Base-by-base conservation (phyloP, 2,888 invertebrate species). In the Herminia tarsipennalis region DNA sequence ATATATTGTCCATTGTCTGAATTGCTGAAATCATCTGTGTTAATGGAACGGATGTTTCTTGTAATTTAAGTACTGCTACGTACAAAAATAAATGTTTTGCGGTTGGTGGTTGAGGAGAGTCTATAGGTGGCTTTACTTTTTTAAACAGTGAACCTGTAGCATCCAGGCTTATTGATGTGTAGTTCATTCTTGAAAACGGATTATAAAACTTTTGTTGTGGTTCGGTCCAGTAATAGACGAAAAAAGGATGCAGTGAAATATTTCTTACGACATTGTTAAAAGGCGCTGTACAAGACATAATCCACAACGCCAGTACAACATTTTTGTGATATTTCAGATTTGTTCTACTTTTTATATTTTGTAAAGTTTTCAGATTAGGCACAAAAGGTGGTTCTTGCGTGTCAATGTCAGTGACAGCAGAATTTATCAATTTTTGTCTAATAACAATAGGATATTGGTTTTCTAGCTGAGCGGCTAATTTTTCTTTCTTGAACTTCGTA, bases 241-340 rank as follows among this genome's bases (percentile, higher is more conserved):
- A 42, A 14, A 47, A 47, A n/a, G 47, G 47, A 9, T 41, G 32
- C 32, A 37, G 14, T 10, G 37, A 35, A 30, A 48, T 9, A 17
- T 25, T 27, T 10, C 42, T 14, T 8, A 48, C 12, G 2, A 48
- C 29, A 8, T 16, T 29, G 6, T 27, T 24, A 8, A 9, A 42
- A 1, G 47, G 27, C n/a, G 13, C 13, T 8, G 32, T 47, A 30
- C 14, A 37, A 20, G 18, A 22, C 37, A 45, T 34, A 34, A 36
- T 6, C 45, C 45, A 51, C 22, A 51, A 45, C 9, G 45, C 34
- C n/a, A 51, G 10, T 4, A 51, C 36, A 6, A 45, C 45, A 17
- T 33, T 50, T 45, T 50, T 44, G 17, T 50, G 32, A 17, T 13
- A 50, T 16, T 25, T 30, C 28, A 21, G 20, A n/a, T 33, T 34